Conservation (phyloP, 2,113 vertebrate species). For the Salminus brasiliensis region DNA sequence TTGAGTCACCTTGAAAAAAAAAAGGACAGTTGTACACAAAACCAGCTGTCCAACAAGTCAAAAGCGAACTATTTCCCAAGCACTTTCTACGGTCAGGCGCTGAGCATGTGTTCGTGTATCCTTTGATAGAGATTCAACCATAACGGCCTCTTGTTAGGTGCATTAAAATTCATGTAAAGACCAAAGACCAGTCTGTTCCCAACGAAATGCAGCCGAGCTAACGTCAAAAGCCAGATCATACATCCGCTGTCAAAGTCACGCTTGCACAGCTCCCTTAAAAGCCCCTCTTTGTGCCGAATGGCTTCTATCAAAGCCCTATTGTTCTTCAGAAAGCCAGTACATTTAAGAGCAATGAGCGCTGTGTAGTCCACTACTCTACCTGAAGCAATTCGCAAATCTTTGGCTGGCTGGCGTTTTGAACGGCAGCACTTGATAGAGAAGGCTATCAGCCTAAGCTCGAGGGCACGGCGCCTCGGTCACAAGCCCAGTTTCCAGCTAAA, state of each 20-base stretch:
- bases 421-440: constrained; percentile 13
- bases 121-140: constrained; percentile 59
- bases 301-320: constrained; percentile 43
- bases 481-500: constrained; percentile 66
- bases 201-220: constrained; percentile 50
- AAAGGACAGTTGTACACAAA: neutral
- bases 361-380: constrained; percentile 36
- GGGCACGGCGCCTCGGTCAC: constrained; percentile 55
- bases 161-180: constrained; percentile 63
- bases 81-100: neutral
- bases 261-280: constrained; percentile 37
- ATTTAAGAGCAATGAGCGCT: constrained; percentile 37
- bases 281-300: constrained; percentile 30
- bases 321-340: constrained; percentile 44
- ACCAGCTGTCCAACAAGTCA: constrained; percentile 2
- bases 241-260: constrained; percentile 54
- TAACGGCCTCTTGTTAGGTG: constrained; percentile 61
- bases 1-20: neutral
- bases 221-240: constrained; percentile 50
- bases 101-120: neutral
- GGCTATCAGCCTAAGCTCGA: constrained; percentile 54
- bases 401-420: constrained; percentile 8
- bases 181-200: constrained; percentile 63
- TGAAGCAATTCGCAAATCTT: constrained; percentile 27
- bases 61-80: neutral